Percentiles rank a stretch among this genome's conserved stretches.
phyloP scores from a whole-genome alignment of 1,140 invertebrate species.

The Temnothorax nylanderi region DNA sequence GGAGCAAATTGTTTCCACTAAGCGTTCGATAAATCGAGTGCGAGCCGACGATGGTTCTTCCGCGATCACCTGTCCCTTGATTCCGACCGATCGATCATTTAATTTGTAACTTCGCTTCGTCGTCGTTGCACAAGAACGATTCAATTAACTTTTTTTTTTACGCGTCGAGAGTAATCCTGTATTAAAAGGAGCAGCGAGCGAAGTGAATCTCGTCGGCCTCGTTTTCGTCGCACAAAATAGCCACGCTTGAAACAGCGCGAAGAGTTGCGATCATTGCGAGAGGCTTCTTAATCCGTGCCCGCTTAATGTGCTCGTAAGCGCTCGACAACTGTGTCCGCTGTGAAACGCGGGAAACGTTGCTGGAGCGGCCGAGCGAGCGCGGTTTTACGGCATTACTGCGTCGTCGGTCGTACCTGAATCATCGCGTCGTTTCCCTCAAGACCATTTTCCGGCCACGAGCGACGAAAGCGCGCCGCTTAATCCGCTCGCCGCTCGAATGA shows the following conservation, averaged over 20 bases:
- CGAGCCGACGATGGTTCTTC: background rate
- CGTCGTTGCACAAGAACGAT: background rate
- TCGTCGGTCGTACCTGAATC: conserved; percentile 33
- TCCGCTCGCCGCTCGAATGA: conserved; percentile 5
- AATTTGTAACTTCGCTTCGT: background rate
- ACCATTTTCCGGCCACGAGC: conserved; percentile 25
- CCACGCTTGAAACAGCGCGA: background rate
- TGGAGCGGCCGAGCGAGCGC: background rate
- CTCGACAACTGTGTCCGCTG: background rate
- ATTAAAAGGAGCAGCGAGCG: background rate
- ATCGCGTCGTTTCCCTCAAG: conserved; percentile 15
- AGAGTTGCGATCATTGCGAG: conserved; percentile 3
- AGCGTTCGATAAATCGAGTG: background rate
- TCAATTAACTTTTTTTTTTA: conserved; percentile 18
- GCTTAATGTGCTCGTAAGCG: conserved; percentile 16
- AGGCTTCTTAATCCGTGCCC: conserved; percentile 28
- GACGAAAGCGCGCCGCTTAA: background rate
- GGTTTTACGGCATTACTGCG: background rate
- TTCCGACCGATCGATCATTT: background rate
- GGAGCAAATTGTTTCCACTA: conserved; percentile 18
- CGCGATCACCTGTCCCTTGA: background rate
- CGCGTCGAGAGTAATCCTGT: background rate
- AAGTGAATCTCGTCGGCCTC: background rate
- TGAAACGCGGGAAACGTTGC: background rate
- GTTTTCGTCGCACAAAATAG: background rate